A percentile compares a stretch with the other conserved stretches of the same genome.
These are phyloP conservation scores for Bettongia penicillata DNA, from an alignment of 2,113 vertebrate genomes.

Conservation along the genomic window DNA sequence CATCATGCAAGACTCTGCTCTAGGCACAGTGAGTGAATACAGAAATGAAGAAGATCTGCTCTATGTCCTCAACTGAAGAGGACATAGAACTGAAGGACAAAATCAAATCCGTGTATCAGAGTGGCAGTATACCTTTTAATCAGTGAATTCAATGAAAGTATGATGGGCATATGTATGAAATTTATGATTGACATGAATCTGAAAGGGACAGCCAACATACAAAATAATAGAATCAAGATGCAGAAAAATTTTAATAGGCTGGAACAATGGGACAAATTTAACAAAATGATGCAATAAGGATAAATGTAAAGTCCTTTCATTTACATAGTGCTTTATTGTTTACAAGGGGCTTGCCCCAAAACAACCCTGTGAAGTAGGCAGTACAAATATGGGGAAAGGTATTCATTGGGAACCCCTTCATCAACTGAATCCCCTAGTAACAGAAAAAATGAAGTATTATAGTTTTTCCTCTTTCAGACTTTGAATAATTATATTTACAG, in stretches of 20 bases:
- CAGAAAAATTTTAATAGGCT: background rate
- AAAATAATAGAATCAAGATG: background rate
- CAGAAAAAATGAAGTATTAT: background rate
- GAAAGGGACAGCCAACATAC: background rate
- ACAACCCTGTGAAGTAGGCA: background rate
- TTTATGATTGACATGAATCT: background rate
- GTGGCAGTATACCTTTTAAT: background rate
- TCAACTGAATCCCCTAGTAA: background rate
- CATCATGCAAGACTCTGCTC: background rate
- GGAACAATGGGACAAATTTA: background rate
- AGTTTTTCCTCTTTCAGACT: background rate
- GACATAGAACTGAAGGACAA: no score
- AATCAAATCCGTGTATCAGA: background rate
- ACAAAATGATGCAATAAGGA: background rate
- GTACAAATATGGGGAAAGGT: background rate
- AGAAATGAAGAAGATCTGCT: background rate
- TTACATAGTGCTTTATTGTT: background rate
- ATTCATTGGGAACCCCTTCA: background rate
- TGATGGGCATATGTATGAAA: background rate
- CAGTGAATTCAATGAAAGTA: background rate
- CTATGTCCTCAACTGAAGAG: background rate
- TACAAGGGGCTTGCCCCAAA: background rate
- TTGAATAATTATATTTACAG: background rate
- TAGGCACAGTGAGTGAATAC: background rate
- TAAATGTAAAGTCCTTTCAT: background rate